phyloP scores from a whole-genome alignment of 2,888 invertebrate genomes.

The Himalopsyche anomala region DNA sequence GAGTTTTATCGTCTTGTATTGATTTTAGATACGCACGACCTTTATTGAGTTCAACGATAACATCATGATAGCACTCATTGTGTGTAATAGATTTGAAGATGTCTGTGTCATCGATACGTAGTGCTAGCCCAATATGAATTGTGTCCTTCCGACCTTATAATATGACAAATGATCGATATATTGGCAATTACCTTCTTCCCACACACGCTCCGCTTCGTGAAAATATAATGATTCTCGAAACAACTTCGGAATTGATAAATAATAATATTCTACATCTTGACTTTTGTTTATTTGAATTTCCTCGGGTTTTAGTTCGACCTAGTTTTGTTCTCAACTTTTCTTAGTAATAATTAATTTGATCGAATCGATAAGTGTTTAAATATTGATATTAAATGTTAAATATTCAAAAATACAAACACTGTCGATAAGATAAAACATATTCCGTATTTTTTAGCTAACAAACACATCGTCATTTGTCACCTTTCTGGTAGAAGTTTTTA shows the following conservation, averaged over 20 bases:
- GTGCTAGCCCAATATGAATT: neutral
- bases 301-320: neutral
- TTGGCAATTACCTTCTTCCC: slow-evolving; percentile 16
- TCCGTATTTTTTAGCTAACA: no score
- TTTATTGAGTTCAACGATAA: no score
- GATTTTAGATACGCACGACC: no score
- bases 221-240: neutral
- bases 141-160: neutral
- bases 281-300: neutral
- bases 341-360: slow-evolving; percentile 13
- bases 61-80: no score
- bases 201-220: neutral
- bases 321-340: neutral
- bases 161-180: neutral
- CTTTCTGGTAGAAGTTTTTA: no score
- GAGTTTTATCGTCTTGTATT: no score
- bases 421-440: no score
- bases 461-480: no score
- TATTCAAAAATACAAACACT: no score
- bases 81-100: no score
- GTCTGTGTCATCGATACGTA: no score
- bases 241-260: neutral
- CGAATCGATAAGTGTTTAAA: neutral
- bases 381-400: neutral
- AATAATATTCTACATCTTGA: neutral